Evolutionary conservation across 2,797 vertebrate species (phyloP).

Genomic region (Macrochelys suwanniensis): DNA sequence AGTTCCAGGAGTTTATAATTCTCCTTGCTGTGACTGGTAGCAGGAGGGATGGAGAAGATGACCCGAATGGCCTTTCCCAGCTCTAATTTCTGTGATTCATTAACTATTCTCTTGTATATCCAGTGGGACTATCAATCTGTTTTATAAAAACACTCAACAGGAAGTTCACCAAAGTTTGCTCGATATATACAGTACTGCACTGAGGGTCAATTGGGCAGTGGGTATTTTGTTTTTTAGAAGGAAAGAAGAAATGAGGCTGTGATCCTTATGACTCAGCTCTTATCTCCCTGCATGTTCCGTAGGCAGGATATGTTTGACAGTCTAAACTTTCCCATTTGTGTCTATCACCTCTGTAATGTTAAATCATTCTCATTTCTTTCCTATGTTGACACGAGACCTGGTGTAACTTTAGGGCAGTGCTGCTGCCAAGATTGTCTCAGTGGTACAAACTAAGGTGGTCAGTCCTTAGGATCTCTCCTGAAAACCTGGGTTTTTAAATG

Average conservation of each 20-base stretch:
- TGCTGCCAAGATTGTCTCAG: background rate
- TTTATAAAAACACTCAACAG: constrained; percentile 22
- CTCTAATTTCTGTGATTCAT: constrained; percentile 12
- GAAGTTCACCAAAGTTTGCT: constrained; percentile 1
- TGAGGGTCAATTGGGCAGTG: background rate
- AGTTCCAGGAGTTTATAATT: background rate
- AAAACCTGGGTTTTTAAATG: rapidly evolving
- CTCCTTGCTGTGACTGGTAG: background rate
- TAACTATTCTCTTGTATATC: constrained; percentile 27
- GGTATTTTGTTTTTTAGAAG: background rate
- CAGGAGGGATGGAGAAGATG: background rate
- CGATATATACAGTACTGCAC: background rate
- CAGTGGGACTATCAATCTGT: background rate
- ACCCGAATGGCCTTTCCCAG: background rate
- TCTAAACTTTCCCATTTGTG: background rate
- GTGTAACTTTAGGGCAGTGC: background rate
- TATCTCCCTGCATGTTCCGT: background rate
- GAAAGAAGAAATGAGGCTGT: constrained; percentile 3
- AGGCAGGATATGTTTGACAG: background rate
- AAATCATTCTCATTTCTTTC: background rate
- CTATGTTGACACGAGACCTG: background rate
- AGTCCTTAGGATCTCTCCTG: background rate
- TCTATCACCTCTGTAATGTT: background rate
- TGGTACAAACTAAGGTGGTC: background rate
- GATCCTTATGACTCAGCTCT: background rate